Conservation (phyloP, 92 coral and sea anemone genomes). For the Actinernus sp. region DNA sequence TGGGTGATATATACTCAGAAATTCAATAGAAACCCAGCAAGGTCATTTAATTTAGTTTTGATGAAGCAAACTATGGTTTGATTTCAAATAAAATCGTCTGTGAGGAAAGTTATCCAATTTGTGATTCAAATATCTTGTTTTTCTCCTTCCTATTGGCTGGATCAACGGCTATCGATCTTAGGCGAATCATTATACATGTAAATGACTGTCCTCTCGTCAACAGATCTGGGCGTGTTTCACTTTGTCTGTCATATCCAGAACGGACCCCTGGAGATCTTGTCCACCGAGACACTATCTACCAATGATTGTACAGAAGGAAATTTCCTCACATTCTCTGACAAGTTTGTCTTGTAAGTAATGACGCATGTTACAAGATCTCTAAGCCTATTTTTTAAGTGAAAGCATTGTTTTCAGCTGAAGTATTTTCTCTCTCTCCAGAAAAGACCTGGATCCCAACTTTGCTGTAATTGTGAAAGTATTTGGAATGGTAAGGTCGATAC, state of each 20-base stretch:
- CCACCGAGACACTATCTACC: conserved; percentile 85
- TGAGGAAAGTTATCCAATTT: too few relatives aligned
- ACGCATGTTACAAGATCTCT: background rate
- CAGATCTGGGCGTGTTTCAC: conserved; percentile 93
- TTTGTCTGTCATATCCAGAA: conserved; percentile 85
- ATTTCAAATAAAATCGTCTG: too few relatives aligned
- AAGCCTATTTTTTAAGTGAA: background rate
- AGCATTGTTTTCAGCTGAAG: background rate
- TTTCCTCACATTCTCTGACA: conserved; percentile 79
- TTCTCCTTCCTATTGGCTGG: background rate
- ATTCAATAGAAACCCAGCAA: background rate
- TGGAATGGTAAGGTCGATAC: conserved; percentile 92
- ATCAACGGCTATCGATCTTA: too few relatives aligned
- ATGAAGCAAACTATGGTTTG: too few relatives aligned
- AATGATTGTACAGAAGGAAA: conserved; percentile 85
- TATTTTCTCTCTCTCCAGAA: conserved; percentile 23
- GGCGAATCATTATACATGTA: too few relatives aligned
- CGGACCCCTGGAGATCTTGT: conserved; percentile 85
- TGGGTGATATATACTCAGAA: too few relatives aligned
- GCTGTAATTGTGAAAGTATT: conserved; percentile 71
- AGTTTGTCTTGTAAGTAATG: conserved; percentile 87
- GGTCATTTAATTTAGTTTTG: too few relatives aligned
- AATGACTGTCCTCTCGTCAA: background rate
- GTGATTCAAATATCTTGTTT: too few relatives aligned
- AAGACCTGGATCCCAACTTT: conserved; percentile 82